Base-by-base conservation (phyloP, 2,888 invertebrate species). In the Tetragonisca angustula region DNA sequence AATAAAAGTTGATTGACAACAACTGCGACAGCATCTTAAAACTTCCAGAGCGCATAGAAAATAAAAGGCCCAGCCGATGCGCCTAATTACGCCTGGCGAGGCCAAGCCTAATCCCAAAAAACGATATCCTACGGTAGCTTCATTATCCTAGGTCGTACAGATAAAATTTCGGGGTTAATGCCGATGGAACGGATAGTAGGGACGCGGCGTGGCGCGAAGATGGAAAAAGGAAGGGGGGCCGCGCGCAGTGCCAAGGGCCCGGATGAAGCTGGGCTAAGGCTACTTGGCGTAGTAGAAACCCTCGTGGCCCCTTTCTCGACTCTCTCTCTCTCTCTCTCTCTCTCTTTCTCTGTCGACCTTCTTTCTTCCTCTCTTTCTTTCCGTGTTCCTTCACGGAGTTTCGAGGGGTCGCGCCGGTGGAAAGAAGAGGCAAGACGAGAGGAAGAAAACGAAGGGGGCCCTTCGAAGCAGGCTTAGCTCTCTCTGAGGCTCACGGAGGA, bases 51-150 rank as follows among this genome's bases (percentile, higher is more conserved):
- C 67, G 15, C 15, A 5, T 2, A 2, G 27, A 17, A 9, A n/a
- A 21, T 64, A 36, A 77, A 76, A 70, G 50, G 67, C 9, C 15
- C 19, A 15, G 17, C 15, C 36, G 75, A 56, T 54, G 24, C 27
- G 54, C 17, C 70, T 59, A 80, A 80, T 82, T 74, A 75, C 36
- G 50, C 19, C 56, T 79, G n/a, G 43, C n/a, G 43, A 43, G 43
- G 43, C 43, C 1, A 43, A 11, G 43, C 43, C 43, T 43, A 43
- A 43, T 43, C 77, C 70, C 32, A 52, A 54, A 62, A 62, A 69
- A 1, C 56, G 69, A 50, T 64, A 32, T 69, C 72, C 21, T 4
- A 9, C 52, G 91, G 93, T 93, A 93, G 93, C 93, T 94, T 93
- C 94, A 93, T 94, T 94, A 94, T 76, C 72, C 59, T 77, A 70